Conservation (phyloP, 2,888 invertebrate species). For the Eristalis intricaria region DNA sequence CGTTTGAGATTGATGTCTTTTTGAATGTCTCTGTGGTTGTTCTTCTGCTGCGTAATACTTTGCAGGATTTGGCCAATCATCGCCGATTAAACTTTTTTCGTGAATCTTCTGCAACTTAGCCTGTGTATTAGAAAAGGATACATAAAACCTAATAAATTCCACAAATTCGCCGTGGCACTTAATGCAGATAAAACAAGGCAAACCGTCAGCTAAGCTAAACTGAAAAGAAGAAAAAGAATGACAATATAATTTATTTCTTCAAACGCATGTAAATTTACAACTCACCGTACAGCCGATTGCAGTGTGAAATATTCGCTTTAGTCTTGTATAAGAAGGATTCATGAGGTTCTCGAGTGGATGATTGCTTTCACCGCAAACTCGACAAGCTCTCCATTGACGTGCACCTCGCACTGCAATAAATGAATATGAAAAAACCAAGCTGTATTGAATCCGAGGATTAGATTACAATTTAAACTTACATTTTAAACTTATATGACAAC, state of each 20-base stretch:
- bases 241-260: neutral
- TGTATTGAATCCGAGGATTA: neutral
- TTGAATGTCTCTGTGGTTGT: no score
- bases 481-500: no score
- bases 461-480: no score
- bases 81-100: neutral
- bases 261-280: neutral
- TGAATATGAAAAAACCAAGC: neutral
- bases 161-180: neutral
- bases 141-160: neutral
- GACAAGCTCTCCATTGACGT: neutral
- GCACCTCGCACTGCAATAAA: neutral
- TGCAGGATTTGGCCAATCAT: neutral
- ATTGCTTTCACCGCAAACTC: neutral
- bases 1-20: no score
- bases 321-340: neutral
- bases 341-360: neutral
- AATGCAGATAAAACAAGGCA: neutral
- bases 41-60: no score
- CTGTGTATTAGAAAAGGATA: neutral
- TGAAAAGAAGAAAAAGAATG: neutral
- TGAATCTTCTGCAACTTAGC: neutral
- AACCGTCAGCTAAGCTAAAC: neutral
- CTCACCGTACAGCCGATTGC: neutral
- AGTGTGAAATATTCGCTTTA: neutral